Base-by-base conservation (phyloP, 1,140 invertebrate genomes). In the Drosophila lini region DNA sequence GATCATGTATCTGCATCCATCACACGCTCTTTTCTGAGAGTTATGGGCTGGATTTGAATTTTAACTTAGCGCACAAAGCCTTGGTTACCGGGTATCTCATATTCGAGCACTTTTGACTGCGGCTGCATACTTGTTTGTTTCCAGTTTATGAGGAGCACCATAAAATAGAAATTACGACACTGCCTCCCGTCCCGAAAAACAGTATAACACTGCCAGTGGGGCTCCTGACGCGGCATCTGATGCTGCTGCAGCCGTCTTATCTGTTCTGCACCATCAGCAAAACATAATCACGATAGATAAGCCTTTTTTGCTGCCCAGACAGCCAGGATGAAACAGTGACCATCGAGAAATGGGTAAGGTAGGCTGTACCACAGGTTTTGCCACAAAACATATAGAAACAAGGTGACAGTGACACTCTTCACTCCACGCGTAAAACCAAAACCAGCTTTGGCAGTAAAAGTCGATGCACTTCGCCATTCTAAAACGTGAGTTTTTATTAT, bases 201-300 rank as follows among this genome's bases (percentile, higher is more conserved):
- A 34, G 50, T 74, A 53, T 74, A 76, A 50, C 48, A 68, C 34
- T 45, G 61, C 47, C 52, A 63, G 56, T 22, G 19, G 59, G 62
- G 61, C 59, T 59, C 50, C 42, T 52, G 42, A 5, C 34, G 5
- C 63, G 63, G 25, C 25, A 47, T 47, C 63, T 64, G 63, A 83
- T 80, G 57, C 76, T 70, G 47, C 28, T 31, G 52, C 25, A 40
- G 47, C 9, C 74, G 58, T 32, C 76, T 81, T 86, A 86, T 86
- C 82, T 68, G 82, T 45, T 22, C 34, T 59, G 32, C 70, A 55
- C 63, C 82, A 86, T 86, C 82, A 82, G 75, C 76, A 81, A 68
- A 86, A 82, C 79, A 86, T 81, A 73, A 86, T 77, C 82, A 55
- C 70, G 60, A 76, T 79, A 86, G 82, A 81, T 86, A 86, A 86